phyloP scores from a whole-genome alignment of 2,113 vertebrate genomes.

The Ophthalmolycus amberensis region DNA sequence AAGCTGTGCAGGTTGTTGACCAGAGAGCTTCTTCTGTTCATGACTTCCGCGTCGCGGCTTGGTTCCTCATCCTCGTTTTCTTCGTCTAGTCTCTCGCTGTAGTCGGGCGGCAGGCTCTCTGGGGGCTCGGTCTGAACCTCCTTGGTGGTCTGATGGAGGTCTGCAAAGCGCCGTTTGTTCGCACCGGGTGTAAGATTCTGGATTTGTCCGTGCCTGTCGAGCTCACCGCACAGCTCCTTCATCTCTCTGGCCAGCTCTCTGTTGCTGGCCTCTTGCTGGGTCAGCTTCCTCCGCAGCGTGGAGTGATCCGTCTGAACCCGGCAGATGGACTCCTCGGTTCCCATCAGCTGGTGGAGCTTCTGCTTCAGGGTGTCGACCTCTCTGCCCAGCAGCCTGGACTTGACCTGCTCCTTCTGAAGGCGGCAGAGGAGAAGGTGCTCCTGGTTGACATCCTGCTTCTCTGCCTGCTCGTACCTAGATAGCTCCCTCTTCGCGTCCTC shows the following conservation, averaged over 20 bases:
- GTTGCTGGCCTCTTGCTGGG: slow-evolving; percentile 93
- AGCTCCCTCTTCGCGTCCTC: slow-evolving; percentile 90
- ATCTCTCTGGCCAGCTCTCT: slow-evolving; percentile 92
- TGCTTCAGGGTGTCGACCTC: slow-evolving; percentile 93
- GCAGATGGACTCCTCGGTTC: slow-evolving; percentile 90
- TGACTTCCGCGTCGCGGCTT: slow-evolving; percentile 81
- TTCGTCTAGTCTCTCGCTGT: slow-evolving; percentile 81
- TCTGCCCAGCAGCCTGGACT: slow-evolving; percentile 90
- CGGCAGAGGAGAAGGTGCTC: slow-evolving; percentile 91
- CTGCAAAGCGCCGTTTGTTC: slow-evolving; percentile 87
- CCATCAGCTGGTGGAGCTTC: slow-evolving; percentile 92
- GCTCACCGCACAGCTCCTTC: slow-evolving; percentile 89
- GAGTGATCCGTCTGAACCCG: slow-evolving; percentile 90
- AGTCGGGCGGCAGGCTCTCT: slow-evolving; percentile 85
- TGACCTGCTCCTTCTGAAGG: slow-evolving; percentile 93
- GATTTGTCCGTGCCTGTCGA: slow-evolving; percentile 88
- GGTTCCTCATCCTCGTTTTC: slow-evolving; percentile 84
- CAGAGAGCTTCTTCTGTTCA: slow-evolving; percentile 80
- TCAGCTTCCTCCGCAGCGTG: slow-evolving; percentile 90
- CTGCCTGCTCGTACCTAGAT: slow-evolving; percentile 89
- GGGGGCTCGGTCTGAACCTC: slow-evolving; percentile 92
- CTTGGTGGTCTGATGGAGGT: slow-evolving; percentile 87
- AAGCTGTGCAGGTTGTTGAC: slow-evolving; percentile 80
- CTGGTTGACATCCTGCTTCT: slow-evolving; percentile 92
- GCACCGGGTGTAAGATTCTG: slow-evolving; percentile 84